Conservation (phyloP, 2,797 vertebrate species). For the Spheniscus humboldti region DNA sequence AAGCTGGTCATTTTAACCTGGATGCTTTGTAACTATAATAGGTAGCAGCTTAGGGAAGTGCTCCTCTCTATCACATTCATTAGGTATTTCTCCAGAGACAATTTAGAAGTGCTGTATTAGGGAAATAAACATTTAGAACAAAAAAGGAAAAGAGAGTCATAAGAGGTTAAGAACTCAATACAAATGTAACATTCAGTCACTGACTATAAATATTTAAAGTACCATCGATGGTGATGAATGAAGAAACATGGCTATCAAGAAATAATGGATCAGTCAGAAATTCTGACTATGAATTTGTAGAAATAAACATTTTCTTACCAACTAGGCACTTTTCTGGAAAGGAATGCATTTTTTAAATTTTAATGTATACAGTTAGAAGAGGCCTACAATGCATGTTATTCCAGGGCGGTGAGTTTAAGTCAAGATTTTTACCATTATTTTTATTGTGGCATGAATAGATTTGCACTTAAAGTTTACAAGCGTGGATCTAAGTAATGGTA, state of each 20-base stretch:
- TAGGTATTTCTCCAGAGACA: constrained; percentile 1
- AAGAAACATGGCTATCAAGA: not conserved
- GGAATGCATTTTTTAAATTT: not conserved
- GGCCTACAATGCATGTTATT: not conserved
- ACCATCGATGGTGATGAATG: not conserved
- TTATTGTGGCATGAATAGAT: not conserved
- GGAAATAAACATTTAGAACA: constrained; percentile 32
- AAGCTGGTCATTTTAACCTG: not conserved
- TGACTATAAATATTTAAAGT: constrained; percentile 26
- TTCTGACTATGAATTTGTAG: not conserved
- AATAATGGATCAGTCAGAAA: not conserved
- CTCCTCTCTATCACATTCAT: not conserved
- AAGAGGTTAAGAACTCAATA: constrained; percentile 10
- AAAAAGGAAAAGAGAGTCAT: not conserved
- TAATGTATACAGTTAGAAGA: not conserved
- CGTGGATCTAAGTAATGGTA: not conserved
- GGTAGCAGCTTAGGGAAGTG: not conserved
- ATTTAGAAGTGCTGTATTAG: constrained; percentile 3
- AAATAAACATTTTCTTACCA: not conserved
- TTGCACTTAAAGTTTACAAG: not conserved
- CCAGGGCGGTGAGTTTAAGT: not conserved
- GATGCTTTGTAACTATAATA: not conserved
- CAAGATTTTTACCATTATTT: not conserved
- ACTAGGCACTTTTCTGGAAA: not conserved
- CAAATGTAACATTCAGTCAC: constrained; percentile 11